phyloP scores from a whole-genome alignment of 2,888 invertebrate species.

The Pristionchus japonicus region DNA sequence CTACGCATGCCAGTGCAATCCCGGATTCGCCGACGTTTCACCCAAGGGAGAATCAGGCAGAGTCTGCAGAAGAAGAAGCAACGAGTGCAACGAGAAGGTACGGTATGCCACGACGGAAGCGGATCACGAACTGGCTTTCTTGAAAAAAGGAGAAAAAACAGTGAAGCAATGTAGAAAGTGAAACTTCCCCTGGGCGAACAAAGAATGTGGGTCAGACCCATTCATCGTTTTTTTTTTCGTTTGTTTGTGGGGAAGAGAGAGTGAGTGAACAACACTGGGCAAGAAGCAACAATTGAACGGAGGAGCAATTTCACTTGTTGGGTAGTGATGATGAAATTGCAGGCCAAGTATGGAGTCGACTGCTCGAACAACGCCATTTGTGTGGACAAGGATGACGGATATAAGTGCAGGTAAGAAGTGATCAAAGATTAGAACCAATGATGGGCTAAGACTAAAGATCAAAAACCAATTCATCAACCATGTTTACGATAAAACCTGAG shows the following conservation, averaged over 20 bases:
- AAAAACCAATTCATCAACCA: too few species aligned
- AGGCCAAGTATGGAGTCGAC: constrained; percentile 66
- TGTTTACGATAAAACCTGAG: too few species aligned
- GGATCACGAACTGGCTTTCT: not conserved
- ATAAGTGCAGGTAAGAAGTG: constrained; percentile 50
- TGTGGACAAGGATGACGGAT: constrained; percentile 72
- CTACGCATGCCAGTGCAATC: constrained; percentile 72
- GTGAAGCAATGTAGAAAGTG: constrained; percentile 12
- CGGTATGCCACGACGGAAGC: not conserved
- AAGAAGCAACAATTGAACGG: not conserved
- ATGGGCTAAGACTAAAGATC: too few species aligned
- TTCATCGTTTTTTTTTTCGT: constrained; percentile 33
- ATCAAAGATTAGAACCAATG: too few species aligned
- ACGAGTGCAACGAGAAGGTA: constrained; percentile 71
- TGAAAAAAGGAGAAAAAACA: not conserved
- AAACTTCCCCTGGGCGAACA: not conserved
- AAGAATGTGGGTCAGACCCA: constrained; percentile 24
- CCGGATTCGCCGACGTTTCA: constrained; percentile 74
- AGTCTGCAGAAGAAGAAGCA: constrained; percentile 71
- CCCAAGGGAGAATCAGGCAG: constrained; percentile 64
- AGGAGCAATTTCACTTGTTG: not conserved
- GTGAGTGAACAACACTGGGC: not conserved
- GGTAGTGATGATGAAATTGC: not conserved
- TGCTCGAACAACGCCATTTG: constrained; percentile 73
- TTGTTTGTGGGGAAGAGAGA: constrained; percentile 8